Base-by-base conservation (phyloP, 2,888 invertebrate species). In the Dryadula phaetusa region DNA sequence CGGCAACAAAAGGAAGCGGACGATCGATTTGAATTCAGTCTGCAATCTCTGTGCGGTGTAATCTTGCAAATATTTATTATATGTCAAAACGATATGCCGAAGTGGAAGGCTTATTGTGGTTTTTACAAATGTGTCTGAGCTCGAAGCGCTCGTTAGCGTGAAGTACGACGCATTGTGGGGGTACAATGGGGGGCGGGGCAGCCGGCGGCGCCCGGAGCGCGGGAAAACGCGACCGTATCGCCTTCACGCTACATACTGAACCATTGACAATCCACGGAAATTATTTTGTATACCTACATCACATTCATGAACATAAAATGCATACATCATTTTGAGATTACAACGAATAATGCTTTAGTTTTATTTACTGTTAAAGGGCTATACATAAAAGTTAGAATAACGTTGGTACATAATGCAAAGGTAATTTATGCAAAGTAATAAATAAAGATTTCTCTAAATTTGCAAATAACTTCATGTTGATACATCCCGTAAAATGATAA, bases 51-150 rank as follows among this genome's bases (percentile, higher is more conserved):
- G 82, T 79, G 76, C 82, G 79, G 84, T 82, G 84, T 84, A 88
- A 91, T 92, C 90, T 87, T 79, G 80, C 90, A 92, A 92, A 92
- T 92, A 92, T 92, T 92, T 92, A 92, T 92, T 92, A 88, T 92
- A 92, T 91, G 92, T 92, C 92, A 92, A 92, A 92, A 92, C 91
- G 91, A 92, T 92, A 92, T 91, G 90, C 91, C 92, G 88, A 92
- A 92, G 92, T 87, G 88, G 84, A 86, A 85, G 85, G 88, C 90
- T 88, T 90, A 89, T 91, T 91, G 88, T 86, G 82, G 85, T 90
- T 92, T 91, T 91, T 92, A 92, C 92, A 92, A 92, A 92, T 92
- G 92, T 83, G 90, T 78, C 89, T 88, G 91, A 80, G 92, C 90
- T 90, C 74, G 83, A 80, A 89, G 92, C 83, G 90, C 92, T 92